phyloP scores from a whole-genome alignment of 92 coral and sea anemone genomes.

The Epizoanthus stellaris region DNA sequence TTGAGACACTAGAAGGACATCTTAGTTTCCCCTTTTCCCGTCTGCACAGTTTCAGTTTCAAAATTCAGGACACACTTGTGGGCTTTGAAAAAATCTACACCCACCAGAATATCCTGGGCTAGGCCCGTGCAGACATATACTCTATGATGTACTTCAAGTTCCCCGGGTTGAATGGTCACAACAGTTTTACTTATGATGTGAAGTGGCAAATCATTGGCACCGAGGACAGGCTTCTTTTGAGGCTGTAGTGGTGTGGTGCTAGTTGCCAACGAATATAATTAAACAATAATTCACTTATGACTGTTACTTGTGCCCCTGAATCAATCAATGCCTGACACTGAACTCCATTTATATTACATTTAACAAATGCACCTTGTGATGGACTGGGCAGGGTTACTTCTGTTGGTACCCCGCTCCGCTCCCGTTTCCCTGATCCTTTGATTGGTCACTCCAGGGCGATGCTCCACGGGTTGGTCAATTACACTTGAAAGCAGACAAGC shows the following conservation, averaged over 20 bases:
- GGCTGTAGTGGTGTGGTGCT: not conserved
- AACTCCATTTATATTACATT: not conserved
- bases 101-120: conserved; percentile 26
- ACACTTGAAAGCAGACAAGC: not conserved
- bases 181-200: conserved; percentile 10
- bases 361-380: conserved; percentile 33
- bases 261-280: not conserved
- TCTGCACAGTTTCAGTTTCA: too few relatives aligned
- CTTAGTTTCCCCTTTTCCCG: too few relatives aligned
- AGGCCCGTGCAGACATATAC: conserved; percentile 24
- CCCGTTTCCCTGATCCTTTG: conserved; percentile 29
- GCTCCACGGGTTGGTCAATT: too few relatives aligned
- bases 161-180: conserved; percentile 33
- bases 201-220: conserved; percentile 35
- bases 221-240: conserved; percentile 32
- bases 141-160: conserved; percentile 13
- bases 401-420: conserved; percentile 17
- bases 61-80: conserved; percentile 20
- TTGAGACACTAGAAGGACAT: too few relatives aligned
- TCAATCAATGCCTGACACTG: conserved; percentile 28
- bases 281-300: conserved; percentile 15
- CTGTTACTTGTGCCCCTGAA: conserved; percentile 46
- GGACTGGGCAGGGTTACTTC: conserved; percentile 32
- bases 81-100: not conserved
- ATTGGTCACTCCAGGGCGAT: not conserved